phyloP scores from a whole-genome alignment of 2,113 vertebrate species.

The Eptatretus burgeri region DNA sequence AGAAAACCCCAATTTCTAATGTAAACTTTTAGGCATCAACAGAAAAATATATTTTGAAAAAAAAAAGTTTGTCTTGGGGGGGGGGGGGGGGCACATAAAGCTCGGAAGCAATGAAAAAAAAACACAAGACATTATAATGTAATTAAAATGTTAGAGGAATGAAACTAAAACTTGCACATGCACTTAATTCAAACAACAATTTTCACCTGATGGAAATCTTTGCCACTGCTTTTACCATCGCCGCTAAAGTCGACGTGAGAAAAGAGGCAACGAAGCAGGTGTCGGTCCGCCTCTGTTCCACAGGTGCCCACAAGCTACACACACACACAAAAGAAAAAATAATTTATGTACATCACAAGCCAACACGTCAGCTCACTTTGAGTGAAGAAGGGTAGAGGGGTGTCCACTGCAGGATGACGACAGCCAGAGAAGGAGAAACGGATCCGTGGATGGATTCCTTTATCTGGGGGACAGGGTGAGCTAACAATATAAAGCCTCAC shows the following conservation, averaged over 20 bases:
- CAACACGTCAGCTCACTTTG: too few relatives aligned
- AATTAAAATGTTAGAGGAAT: not conserved
- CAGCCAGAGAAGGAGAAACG: not conserved
- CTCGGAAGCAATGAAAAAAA: too few relatives aligned
- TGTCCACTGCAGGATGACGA: not conserved
- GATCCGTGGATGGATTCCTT: too few relatives aligned
- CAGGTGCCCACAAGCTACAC: constrained; percentile 94
- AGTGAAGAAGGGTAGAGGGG: not conserved
- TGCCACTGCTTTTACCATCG: constrained; percentile 99
- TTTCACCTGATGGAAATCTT: constrained; percentile 97
- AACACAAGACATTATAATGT: too few relatives aligned
- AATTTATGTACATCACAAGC: too few relatives aligned
- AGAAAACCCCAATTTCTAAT: constrained; percentile 10
- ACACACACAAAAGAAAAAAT: constrained; percentile 9
- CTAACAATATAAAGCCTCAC: too few relatives aligned
- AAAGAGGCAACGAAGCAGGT: constrained; percentile 99
- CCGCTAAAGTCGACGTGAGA: constrained; percentile 99
- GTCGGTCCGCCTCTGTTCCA: constrained; percentile 99
- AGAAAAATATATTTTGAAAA: constrained; percentile 1
- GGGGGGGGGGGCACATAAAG: too few relatives aligned
- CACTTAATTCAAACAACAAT: constrained; percentile 8
- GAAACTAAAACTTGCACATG: not conserved
- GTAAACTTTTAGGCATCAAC: constrained; percentile 6
- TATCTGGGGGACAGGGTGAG: too few relatives aligned
- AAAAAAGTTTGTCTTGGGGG: not conserved